Base-by-base conservation (phyloP, 2,797 vertebrate species). In the Centropyge bicolor region DNA sequence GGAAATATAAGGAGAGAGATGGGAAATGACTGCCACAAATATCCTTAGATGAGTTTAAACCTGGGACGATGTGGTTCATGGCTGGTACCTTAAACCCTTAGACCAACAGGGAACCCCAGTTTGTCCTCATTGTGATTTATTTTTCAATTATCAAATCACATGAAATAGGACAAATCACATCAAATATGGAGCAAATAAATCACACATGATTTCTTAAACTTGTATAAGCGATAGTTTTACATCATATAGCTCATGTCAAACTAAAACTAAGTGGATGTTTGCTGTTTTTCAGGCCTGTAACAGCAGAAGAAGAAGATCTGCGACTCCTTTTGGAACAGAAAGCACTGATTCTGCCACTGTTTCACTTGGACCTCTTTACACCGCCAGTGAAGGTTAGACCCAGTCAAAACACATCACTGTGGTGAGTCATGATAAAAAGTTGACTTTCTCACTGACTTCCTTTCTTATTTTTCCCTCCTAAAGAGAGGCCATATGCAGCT, bases 341-440 rank as follows among this genome's bases (percentile, higher is more conserved):
- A 76, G 76, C 61, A 40, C 8, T 0, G 91, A 93, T 0, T 94
- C 94, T 4, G 92, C 94, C 36, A 93, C 94, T 0, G 36, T 95
- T 65, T 85, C 95, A 24, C 68, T 92, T 0, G 95, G 95, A 72
- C 95, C 95, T 9, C 75, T 96, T 52, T 95, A 88, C 71, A 93
- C 84, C 0, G 70, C 83, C 13, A 6, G 2, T 52, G 60, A 86
- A 87, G 88, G 91, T 94, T 36, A 65, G 76, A 52, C n/a, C 13
- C 36, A 11, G 9, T 16, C 12, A 56, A 17, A 60, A 22, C 57
- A 31, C 24, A 46, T 19, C 2, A 45, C 3, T 41, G 4, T 35
- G 45, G 40, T 52, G 4, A 55, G 46, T 5, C 5, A 6, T 19
- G 10, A 51, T 20, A 8, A 61, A 52, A 69, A 11, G 2, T 9